These are phyloP conservation scores for Caenorhabditis briggsae DNA, from an alignment of 1,140 invertebrate genomes.

Conservation along the genomic window DNA sequence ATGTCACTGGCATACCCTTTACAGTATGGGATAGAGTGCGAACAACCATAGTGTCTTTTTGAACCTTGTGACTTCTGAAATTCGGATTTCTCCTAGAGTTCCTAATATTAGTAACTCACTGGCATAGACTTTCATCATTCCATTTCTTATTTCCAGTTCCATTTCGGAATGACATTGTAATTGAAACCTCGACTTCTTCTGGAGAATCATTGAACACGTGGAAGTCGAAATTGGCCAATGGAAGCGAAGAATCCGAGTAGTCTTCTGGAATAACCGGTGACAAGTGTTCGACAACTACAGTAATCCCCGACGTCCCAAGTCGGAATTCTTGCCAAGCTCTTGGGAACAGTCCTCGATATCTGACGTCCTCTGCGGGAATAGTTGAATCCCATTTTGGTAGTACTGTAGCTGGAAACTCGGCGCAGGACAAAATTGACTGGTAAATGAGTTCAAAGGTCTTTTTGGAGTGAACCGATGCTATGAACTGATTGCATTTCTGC, in stretches of 20 bases:
- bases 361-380: constrained; percentile 41
- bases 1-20: constrained; percentile 83
- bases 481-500: constrained; percentile 67
- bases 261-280: constrained; percentile 90
- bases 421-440: constrained; percentile 86
- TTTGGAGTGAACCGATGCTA: not conserved
- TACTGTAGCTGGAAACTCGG: constrained; percentile 88
- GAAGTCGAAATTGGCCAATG: constrained; percentile 90
- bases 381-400: constrained; percentile 79
- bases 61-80: constrained; percentile 45
- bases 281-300: constrained; percentile 86
- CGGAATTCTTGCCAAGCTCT: constrained; percentile 58
- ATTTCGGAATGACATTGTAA: constrained; percentile 91
- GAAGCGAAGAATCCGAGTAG: constrained; percentile 89
- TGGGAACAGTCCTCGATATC: constrained; percentile 62
- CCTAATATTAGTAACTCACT: constrained; percentile 80
- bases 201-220: constrained; percentile 84
- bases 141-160: constrained; percentile 82
- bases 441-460: constrained; percentile 81
- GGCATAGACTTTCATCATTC: constrained; percentile 74
- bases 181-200: constrained; percentile 84
- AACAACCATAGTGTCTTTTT: constrained; percentile 60
- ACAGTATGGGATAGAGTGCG: constrained; percentile 84
- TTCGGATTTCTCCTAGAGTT: constrained; percentile 80
- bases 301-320: constrained; percentile 3